Percentiles rank a stretch among this genome's conserved stretches.
Evolutionary conservation across 2,797 vertebrate genomes (phyloP).

Genomic region (Gymnocypris eckloni): DNA sequence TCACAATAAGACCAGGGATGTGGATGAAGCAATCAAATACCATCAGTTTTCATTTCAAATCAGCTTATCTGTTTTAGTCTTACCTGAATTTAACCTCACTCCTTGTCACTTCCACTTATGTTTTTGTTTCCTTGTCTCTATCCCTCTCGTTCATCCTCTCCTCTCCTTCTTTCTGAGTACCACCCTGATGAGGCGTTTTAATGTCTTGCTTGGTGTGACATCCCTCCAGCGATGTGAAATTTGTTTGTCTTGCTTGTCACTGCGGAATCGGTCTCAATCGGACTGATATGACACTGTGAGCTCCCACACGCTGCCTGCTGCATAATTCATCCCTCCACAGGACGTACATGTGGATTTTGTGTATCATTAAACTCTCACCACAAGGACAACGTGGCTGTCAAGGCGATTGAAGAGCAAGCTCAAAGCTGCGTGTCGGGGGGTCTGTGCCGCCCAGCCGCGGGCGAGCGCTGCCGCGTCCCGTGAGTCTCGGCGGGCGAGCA

Average conservation of each 20-base stretch:
- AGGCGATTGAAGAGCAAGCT: constrained; percentile 44
- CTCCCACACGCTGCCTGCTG: constrained; percentile 52
- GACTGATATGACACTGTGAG: constrained; percentile 59
- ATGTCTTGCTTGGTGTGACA: constrained; percentile 66
- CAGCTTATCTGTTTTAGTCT: background rate
- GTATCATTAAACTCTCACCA: constrained; percentile 69
- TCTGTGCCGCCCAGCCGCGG: constrained; percentile 18
- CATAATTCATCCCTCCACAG: constrained; percentile 74
- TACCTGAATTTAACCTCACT: background rate
- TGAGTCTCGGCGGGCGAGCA: constrained; percentile 53
- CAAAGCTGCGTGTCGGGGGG: constrained; percentile 28
- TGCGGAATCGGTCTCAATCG: constrained; percentile 69
- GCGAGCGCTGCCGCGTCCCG: constrained; percentile 40
- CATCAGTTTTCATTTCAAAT: background rate
- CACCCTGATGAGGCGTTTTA: constrained; percentile 64
- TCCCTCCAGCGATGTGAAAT: constrained; percentile 72
- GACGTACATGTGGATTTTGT: constrained; percentile 67
- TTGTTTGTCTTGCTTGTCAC: constrained; percentile 76
- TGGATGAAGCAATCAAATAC: background rate
- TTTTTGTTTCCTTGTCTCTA: background rate
- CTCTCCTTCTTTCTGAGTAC: constrained; percentile 59
- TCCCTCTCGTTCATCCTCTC: constrained; percentile 39
- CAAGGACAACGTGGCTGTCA: constrained; percentile 58
- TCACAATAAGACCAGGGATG: background rate
- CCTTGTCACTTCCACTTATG: background rate